Conservation (phyloP, 2,888 invertebrate species). For the Eugnorisma glareosa region DNA sequence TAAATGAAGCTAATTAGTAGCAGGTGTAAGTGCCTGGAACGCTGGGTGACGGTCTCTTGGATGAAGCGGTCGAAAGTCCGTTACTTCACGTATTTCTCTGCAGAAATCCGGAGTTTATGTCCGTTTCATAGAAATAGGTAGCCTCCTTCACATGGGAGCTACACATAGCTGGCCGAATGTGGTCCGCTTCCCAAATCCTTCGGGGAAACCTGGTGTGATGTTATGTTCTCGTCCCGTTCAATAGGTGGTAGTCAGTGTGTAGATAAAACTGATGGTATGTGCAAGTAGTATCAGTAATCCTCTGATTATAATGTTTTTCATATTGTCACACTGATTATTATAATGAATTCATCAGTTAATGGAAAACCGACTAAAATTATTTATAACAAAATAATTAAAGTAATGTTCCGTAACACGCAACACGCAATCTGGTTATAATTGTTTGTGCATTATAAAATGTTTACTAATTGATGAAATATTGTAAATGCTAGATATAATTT, state of each 20-base stretch:
- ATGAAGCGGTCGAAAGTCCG: not conserved
- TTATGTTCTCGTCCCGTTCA: not conserved
- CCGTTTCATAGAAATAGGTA: not conserved
- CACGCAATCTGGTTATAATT: not conserved
- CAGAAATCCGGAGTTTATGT: too few species aligned
- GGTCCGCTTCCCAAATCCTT: not conserved
- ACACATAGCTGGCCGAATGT: not conserved
- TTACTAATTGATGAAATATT: not conserved
- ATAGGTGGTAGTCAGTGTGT: not conserved
- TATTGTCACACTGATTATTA: not conserved
- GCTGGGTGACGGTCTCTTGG: not conserved
- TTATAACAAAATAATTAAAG: conserved; percentile 5
- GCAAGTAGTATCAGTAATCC: not conserved
- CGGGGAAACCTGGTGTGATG: not conserved
- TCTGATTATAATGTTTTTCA: not conserved
- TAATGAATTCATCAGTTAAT: not conserved
- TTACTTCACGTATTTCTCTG: not conserved
- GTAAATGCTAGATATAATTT: not conserved
- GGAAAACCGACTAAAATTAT: conserved; percentile 30
- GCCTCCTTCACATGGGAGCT: not conserved
- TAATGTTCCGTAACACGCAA: conserved; percentile 3
- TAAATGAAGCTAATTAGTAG: not conserved
- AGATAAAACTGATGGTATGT: not conserved
- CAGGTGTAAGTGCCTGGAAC: not conserved
- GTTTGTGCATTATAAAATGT: not conserved